These are phyloP conservation scores for Nasonia longicornis DNA, from an alignment of 1,140 invertebrate genomes.

Conservation along the genomic window DNA sequence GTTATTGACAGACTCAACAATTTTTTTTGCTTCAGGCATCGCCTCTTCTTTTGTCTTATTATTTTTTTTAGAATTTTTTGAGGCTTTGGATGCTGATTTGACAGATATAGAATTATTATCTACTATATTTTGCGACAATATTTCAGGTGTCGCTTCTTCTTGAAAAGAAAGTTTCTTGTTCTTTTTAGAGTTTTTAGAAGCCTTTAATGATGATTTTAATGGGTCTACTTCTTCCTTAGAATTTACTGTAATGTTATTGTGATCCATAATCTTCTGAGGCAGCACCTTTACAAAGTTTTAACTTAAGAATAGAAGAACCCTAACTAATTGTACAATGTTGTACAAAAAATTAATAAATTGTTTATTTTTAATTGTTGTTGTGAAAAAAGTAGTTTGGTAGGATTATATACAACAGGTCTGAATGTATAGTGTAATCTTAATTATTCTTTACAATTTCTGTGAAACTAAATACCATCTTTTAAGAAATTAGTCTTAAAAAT, in stretches of 20 bases:
- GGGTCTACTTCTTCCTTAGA: conserved; percentile 30
- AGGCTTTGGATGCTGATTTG: conserved; percentile 40
- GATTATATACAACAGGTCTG: no score
- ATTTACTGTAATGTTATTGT: conserved; percentile 50
- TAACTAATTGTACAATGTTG: neutral
- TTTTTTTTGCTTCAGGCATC: conserved; percentile 38
- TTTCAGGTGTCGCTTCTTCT: conserved; percentile 41
- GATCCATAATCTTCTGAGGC: conserved; percentile 51
- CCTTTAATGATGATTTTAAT: conserved; percentile 46
- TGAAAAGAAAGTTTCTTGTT: neutral
- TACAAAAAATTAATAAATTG: neutral
- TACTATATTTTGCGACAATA: conserved; percentile 25
- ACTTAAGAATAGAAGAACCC: conserved; percentile 52
- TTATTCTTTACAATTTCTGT: neutral
- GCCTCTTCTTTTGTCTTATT: conserved; percentile 44
- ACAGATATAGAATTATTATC: conserved; percentile 47
- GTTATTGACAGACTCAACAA: conserved; percentile 10
- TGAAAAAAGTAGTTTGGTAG: neutral
- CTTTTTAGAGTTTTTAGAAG: neutral
- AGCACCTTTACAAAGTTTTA: conserved; percentile 56
- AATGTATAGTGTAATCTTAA: neutral
- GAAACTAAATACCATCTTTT: neutral
- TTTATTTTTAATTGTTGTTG: neutral
- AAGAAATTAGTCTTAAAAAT: neutral
- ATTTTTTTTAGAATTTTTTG: conserved; percentile 44